These are phyloP conservation scores for Apeira syringaria DNA, from an alignment of 2,888 invertebrate genomes.

Conservation along the genomic window DNA sequence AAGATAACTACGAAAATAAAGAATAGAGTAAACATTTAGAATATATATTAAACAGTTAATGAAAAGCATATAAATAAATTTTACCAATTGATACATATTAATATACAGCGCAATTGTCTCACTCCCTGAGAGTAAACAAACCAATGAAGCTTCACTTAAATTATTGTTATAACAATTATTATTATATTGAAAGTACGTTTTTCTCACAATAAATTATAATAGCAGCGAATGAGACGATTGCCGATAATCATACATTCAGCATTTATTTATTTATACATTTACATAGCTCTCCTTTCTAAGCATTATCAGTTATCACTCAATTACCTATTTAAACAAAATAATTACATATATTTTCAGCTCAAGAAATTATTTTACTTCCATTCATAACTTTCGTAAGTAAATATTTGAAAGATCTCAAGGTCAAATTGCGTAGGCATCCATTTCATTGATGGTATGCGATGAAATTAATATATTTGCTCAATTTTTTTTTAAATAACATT, in stretches of 20 bases:
- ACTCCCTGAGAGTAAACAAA: conserved; percentile 49
- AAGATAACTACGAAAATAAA: conserved; percentile 18
- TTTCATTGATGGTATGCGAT: neutral
- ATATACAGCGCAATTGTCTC: conserved; percentile 58
- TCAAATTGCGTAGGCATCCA: conserved; percentile 20
- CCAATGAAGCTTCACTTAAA: conserved; percentile 15
- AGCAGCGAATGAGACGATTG: conserved; percentile 59
- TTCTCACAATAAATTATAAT: conserved; percentile 17
- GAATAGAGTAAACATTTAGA: conserved; percentile 70
- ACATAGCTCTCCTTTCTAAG: conserved; percentile 70
- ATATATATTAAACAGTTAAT: conserved; percentile 57
- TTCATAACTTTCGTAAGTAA: conserved; percentile 47
- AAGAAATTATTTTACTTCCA: conserved; percentile 49
- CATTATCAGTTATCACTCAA: conserved; percentile 65
- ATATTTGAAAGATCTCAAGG: conserved; percentile 50
- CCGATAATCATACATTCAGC: conserved; percentile 57
- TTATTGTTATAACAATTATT: conserved; percentile 11
- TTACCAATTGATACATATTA: conserved; percentile 64
- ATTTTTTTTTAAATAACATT: no score
- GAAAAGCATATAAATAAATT: conserved; percentile 76
- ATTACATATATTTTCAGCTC: conserved; percentile 59
- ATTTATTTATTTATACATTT: conserved; percentile 78
- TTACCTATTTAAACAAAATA: conserved; percentile 63
- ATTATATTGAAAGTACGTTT: conserved; percentile 5
- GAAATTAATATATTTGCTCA: conserved; percentile 8